These are phyloP conservation scores for Cromileptes altivelis DNA, from an alignment of 2,113 vertebrate species.

Conservation along the genomic window DNA sequence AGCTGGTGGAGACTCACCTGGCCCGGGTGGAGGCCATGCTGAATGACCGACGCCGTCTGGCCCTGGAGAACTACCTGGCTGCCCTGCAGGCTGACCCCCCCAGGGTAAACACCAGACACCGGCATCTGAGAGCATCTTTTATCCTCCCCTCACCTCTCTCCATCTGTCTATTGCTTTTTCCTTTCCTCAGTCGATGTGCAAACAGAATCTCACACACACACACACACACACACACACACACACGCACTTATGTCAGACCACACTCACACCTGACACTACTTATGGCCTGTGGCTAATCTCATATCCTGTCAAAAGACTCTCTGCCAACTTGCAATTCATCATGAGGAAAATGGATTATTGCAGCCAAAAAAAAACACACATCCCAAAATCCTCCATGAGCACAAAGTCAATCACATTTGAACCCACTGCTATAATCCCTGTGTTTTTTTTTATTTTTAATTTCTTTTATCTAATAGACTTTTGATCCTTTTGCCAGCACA, in stretches of 20 bases:
- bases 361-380: conserved; percentile 46
- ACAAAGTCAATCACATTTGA: conserved; percentile 69
- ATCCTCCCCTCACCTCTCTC: conserved; percentile 11
- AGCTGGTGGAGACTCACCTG: conserved; percentile 97
- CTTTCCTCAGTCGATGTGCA: not conserved
- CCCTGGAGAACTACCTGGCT: conserved; percentile 96
- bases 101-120: conserved; percentile 78
- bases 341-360: conserved; percentile 45
- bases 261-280: not conserved
- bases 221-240: not conserved
- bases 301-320: conserved; percentile 43
- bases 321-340: conserved; percentile 47
- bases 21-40: conserved; percentile 97
- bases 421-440: conserved; percentile 56
- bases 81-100: conserved; percentile 95
- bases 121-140: conserved; percentile 12
- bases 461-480: conserved; percentile 53
- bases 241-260: not conserved
- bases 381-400: conserved; percentile 42
- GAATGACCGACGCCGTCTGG: conserved; percentile 93
- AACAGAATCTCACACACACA: not conserved
- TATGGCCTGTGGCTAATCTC: conserved; percentile 47
- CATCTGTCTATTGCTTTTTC: conserved; percentile 16
- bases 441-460: conserved; percentile 51
- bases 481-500: conserved; percentile 49